Conservation (phyloP, 2,113 vertebrate genomes). For the Colinus virginianus region DNA sequence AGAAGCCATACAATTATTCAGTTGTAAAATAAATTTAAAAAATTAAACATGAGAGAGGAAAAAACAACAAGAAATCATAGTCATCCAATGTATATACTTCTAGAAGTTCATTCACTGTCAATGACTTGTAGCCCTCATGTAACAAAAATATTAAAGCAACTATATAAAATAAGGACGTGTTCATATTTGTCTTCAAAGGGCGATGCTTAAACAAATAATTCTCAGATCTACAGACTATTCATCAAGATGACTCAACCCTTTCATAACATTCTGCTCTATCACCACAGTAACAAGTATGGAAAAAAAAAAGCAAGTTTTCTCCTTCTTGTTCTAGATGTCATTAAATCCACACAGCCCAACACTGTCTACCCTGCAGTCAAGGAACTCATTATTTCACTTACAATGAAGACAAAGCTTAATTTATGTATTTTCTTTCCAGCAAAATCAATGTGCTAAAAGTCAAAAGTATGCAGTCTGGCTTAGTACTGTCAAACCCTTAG, state of each 20-base stretch:
- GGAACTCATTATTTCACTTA: not conserved
- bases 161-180: not conserved
- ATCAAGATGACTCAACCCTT: not conserved
- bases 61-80: not conserved
- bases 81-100: not conserved
- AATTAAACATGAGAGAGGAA: not conserved
- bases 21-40: not conserved
- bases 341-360: not conserved
- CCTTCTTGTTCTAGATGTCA: not conserved
- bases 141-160: not conserved
- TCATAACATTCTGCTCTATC: not conserved
- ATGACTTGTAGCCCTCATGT: not conserved
- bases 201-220: not conserved
- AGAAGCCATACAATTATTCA: not conserved
- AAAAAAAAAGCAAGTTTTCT: not conserved
- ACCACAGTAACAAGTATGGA: not conserved
- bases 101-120: not conserved
- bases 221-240: not conserved
- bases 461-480: fast-evolving
- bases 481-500: not conserved
- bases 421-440: not conserved
- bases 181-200: not conserved
- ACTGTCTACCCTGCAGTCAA: not conserved
- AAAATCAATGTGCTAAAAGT: not conserved
- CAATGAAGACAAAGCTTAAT: not conserved